Percentiles rank a stretch among this genome's conserved stretches.
Conservation (phyloP, 2,888 invertebrate species). For the Ceratothoa steindachneri region DNA sequence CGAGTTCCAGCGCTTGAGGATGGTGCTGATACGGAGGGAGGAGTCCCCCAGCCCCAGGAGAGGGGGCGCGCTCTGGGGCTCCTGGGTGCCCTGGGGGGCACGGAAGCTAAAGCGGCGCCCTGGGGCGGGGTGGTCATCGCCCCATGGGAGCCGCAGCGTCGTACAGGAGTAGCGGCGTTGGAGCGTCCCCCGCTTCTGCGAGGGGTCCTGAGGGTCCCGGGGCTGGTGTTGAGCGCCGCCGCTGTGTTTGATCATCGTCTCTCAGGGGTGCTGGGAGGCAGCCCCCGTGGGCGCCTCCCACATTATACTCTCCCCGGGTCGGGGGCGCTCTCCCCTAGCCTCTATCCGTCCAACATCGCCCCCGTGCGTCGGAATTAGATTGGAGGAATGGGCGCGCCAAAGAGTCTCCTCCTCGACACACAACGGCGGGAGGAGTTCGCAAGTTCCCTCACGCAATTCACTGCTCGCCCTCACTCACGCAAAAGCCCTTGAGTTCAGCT, state of each 20-base stretch:
- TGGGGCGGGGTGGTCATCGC: background rate
- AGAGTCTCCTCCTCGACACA: too few relatives aligned
- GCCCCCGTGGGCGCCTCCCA: background rate
- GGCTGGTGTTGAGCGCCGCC: background rate
- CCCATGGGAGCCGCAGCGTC: background rate
- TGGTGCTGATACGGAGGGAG: constrained; percentile 42
- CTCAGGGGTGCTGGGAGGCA: background rate
- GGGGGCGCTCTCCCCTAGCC: background rate
- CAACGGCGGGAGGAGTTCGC: too few relatives aligned
- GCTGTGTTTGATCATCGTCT: constrained; percentile 6
- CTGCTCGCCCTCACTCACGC: too few relatives aligned
- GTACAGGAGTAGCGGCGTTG: background rate
- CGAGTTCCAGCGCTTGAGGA: constrained; percentile 41
- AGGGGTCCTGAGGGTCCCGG: background rate
- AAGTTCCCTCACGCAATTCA: too few relatives aligned
- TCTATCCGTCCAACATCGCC: background rate
- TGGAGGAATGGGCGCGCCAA: too few relatives aligned
- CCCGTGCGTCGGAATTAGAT: too few relatives aligned
- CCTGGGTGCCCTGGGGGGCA: background rate
- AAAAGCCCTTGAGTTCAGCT: too few relatives aligned
- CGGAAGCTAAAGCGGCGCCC: background rate
- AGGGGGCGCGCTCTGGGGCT: constrained; percentile 7
- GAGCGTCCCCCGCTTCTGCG: too few relatives aligned
- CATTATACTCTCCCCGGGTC: background rate
- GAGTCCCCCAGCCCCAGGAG: constrained; percentile 22